Evolutionary conservation across 2,888 invertebrate species (phyloP), one percentile per base, ranked within the genome.

Genomic region (Timandra comae): DNA sequence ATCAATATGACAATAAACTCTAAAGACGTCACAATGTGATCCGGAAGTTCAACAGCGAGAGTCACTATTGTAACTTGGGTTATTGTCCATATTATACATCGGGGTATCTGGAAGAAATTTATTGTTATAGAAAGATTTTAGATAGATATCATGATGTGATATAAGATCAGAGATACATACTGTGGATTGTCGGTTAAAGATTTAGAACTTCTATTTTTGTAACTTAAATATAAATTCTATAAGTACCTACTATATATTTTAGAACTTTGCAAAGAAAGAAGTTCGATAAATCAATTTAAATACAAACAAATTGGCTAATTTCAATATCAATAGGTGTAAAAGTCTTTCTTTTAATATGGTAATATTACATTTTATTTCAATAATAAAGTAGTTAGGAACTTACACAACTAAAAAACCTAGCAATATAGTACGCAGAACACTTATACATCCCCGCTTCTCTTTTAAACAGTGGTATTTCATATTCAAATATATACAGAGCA

Each of bases 371-470:
- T 16, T 16, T 16, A 16, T 16, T 5, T 16, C 4, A 16, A 16
- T 6, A 16, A 16, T 6, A 16, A 16, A 16, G 6, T 16, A 16
- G n/a, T n/a, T n/a, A n/a, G n/a, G 29, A 29, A 68, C 78, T 73
- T 45, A 82, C 84, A 50, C 66, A 66, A 40, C 69, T 63, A 34
- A 81, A 40, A 31, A 81, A 67, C 35, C 64, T 60, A 0, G 78
- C 64, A 0, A 73, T 55, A 29, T 68, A 86, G 44, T 81, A 88
- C 7, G 86, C 78, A 0, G 82, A 81, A 0, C 79, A 67, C 1
- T 48, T 61, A 29, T 88, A 88, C 8, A 86, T 52, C 0, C 78
- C 78, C 0, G 63, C 65, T 49, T 88, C 88, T 24, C 86, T 57
- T 33, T 67, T 73, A 36, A 84, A 88, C 33, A 87, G 47, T 0